Evolutionary conservation across 37 sponge, comb jelly and placozoan species (phyloP).

Genomic region (Trichoplax adhaerens): DNA sequence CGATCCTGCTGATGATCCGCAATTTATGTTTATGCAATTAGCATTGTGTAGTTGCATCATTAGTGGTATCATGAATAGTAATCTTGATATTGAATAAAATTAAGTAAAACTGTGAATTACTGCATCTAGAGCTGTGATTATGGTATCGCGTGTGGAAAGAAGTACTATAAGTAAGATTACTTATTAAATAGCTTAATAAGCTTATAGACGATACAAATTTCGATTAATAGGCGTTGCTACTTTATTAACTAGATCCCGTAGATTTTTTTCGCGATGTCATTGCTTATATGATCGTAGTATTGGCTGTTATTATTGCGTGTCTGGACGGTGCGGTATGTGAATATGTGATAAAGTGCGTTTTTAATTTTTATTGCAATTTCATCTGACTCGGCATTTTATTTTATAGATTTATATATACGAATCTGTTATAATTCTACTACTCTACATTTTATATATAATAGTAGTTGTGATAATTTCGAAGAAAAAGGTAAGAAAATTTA

Average conservation of each 20-base stretch:
- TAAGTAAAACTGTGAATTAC: no score
- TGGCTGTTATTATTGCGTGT: constrained; percentile 31
- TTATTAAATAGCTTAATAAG: not conserved
- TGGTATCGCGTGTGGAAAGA: constrained; percentile 17
- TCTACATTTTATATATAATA: constrained; percentile 54
- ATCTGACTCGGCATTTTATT: not conserved
- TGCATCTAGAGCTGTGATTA: constrained; percentile 9
- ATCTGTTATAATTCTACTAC: constrained; percentile 38
- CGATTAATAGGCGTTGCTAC: not conserved
- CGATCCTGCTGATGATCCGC: no score
- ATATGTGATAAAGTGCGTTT: not conserved
- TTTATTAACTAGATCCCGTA: constrained; percentile 17
- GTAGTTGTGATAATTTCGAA: constrained; percentile 33
- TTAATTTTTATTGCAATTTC: constrained; percentile 1
- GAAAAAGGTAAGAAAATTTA: constrained; percentile 1
- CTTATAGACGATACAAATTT: not conserved
- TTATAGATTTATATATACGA: constrained; percentile 46
- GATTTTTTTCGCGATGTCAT: constrained; percentile 51
- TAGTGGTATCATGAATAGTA: no score
- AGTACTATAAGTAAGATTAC: constrained; percentile 24
- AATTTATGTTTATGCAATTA: no score
- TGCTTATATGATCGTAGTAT: constrained; percentile 42
- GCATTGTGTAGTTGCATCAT: no score
- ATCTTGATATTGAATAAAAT: no score
- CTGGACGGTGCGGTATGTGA: constrained; percentile 43